Conservation (phyloP, 2,888 invertebrate genomes). For the Drosophila diplacantha region DNA sequence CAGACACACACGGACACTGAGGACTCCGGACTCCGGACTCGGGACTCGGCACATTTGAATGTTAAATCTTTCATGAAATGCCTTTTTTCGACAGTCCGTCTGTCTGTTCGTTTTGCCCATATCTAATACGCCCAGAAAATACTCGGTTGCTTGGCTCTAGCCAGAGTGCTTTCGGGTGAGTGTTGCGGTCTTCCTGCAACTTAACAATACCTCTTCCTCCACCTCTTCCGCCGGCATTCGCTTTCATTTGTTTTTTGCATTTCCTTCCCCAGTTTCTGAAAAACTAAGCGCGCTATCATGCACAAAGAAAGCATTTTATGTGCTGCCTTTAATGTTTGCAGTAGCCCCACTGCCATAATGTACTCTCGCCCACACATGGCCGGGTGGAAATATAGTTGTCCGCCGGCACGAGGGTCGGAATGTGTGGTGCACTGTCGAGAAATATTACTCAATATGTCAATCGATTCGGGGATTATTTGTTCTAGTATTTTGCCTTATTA, state of each 20-base stretch:
- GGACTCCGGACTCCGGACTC: slow-evolving; percentile 27
- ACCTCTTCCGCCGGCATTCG: slow-evolving; percentile 38
- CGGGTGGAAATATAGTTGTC: slow-evolving; percentile 3
- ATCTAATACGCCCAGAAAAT: slow-evolving; percentile 53
- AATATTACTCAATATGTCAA: not conserved
- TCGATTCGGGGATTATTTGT: no score
- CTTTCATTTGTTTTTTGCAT: slow-evolving; percentile 51
- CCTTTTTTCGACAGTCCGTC: slow-evolving; percentile 40
- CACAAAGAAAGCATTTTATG: slow-evolving; percentile 66
- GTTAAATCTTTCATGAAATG: slow-evolving; percentile 78
- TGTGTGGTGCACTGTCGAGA: slow-evolving; percentile 8
- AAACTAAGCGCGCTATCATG: slow-evolving; percentile 46
- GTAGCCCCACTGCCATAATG: slow-evolving; percentile 68
- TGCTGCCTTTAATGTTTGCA: slow-evolving; percentile 60
- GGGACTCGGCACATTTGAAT: slow-evolving; percentile 73
- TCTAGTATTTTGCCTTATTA: no score
- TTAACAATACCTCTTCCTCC: slow-evolving; percentile 62
- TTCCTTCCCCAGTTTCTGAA: slow-evolving; percentile 36
- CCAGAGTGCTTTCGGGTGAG: slow-evolving; percentile 23
- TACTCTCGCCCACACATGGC: slow-evolving; percentile 36
- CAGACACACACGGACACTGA: not conserved
- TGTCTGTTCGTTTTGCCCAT: slow-evolving; percentile 24
- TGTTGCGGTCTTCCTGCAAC: slow-evolving; percentile 59
- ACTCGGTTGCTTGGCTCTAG: slow-evolving; percentile 27
- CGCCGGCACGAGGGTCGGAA: not conserved